Percentiles rank a stretch among this genome's conserved stretches.
Conservation (phyloP, 2,888 invertebrate species). For the Dusona sp. region DNA sequence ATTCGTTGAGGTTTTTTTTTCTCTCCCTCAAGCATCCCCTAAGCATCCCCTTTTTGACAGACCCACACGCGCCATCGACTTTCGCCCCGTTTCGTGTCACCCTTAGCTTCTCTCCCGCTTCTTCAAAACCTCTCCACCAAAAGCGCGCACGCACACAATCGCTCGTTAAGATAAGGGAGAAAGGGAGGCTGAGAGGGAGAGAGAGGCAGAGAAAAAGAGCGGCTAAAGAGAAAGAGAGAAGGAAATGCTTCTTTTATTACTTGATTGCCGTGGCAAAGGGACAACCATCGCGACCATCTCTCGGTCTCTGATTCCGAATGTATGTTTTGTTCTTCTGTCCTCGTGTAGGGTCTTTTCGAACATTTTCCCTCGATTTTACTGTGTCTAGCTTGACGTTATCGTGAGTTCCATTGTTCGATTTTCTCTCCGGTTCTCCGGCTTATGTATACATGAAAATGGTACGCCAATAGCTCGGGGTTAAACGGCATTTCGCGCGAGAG, state of each 20-base stretch:
- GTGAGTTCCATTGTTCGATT: constrained; percentile 68
- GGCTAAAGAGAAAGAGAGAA: background rate
- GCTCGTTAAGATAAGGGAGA: constrained; percentile 74
- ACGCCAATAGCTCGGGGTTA: constrained; percentile 6
- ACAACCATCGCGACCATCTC: constrained; percentile 67
- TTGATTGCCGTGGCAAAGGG: constrained; percentile 68
- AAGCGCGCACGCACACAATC: constrained; percentile 72
- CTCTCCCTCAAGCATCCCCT: background rate
- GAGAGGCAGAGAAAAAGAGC: background rate
- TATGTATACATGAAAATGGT: constrained; percentile 14
- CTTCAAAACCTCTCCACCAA: constrained; percentile 49
- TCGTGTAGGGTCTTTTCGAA: constrained; percentile 35
- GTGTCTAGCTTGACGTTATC: constrained; percentile 61
- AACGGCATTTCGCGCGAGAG: background rate
- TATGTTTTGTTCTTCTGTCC: constrained; percentile 46
- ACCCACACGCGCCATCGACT: constrained; percentile 57
- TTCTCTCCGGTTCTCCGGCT: constrained; percentile 2
- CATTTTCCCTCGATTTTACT: constrained; percentile 52
- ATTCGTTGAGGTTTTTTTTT: constrained; percentile 30
- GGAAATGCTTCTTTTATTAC: constrained; percentile 71
- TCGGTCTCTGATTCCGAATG: constrained; percentile 22
- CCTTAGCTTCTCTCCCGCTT: constrained; percentile 50
- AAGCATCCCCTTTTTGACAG: constrained; percentile 54
- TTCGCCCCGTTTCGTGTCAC: constrained; percentile 57
- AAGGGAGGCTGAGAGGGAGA: background rate